Evolutionary conservation across 2,113 vertebrate genomes (phyloP).

Genomic region (Polypterus senegalus): DNA sequence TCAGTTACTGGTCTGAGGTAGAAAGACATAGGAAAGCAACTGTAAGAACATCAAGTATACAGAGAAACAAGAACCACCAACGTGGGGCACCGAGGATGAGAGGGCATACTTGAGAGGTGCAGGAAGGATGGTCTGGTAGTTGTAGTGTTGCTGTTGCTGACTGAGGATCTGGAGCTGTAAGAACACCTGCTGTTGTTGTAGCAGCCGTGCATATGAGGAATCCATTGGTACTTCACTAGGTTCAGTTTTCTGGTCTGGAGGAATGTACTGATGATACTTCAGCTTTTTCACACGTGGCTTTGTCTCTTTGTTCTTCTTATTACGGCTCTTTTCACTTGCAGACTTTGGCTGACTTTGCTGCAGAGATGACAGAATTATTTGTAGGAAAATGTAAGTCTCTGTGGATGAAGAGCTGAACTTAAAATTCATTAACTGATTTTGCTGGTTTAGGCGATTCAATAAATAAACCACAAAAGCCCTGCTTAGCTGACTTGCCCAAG

Average conservation of each 20-base stretch:
- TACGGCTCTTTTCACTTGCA: constrained; percentile 76
- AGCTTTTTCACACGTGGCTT: constrained; percentile 86
- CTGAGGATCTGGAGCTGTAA: constrained; percentile 79
- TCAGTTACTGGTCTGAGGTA: constrained; percentile 64
- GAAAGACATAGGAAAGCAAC: constrained; percentile 24
- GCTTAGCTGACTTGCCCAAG: background rate
- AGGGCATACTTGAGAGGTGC: constrained; percentile 66
- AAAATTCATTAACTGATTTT: no score
- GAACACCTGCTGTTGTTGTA: constrained; percentile 96
- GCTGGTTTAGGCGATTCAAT: no score
- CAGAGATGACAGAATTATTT: background rate
- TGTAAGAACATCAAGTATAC: constrained; percentile 18
- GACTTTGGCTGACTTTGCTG: constrained; percentile 90
- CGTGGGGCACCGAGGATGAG: background rate
- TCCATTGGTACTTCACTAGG: constrained; percentile 82
- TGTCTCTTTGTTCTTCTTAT: constrained; percentile 86
- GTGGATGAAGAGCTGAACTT: background rate
- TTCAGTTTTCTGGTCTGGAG: constrained; percentile 91
- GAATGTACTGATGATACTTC: constrained; percentile 96
- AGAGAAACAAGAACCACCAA: constrained; percentile 10
- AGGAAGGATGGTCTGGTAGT: constrained; percentile 72
- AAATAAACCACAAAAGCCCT: constrained; percentile 12
- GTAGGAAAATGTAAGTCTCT: background rate
- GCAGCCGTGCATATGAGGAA: constrained; percentile 85
- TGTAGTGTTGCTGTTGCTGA: constrained; percentile 85